Percentiles rank a stretch among this genome's conserved stretches.
phyloP scores from a whole-genome alignment of 1,140 invertebrate genomes.

The Ceratosolen solmsi region DNA sequence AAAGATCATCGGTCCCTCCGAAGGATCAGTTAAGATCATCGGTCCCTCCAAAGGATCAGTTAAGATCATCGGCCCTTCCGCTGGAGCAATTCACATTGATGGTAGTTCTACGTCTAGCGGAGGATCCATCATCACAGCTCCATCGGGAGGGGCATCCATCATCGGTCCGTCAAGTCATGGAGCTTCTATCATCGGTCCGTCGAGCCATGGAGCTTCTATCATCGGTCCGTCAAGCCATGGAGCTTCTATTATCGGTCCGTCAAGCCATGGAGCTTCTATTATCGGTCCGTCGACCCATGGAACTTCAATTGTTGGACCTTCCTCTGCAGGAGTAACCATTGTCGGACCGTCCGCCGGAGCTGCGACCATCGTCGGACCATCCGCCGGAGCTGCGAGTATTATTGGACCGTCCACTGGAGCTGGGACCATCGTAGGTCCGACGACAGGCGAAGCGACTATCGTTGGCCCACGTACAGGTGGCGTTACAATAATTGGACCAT shows the following conservation, averaged over 20 bases:
- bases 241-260: constrained; percentile 52
- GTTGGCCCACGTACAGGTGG: constrained; percentile 49
- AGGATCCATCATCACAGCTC: constrained; percentile 55
- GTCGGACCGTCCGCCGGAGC: constrained; percentile 9
- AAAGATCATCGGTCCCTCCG: constrained; percentile 51
- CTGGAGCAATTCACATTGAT: background rate
- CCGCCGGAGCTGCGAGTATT: constrained; percentile 37
- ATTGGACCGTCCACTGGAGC: constrained; percentile 50
- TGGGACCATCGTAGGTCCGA: constrained; percentile 48
- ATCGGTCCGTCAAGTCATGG: constrained; percentile 47
- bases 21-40: constrained; percentile 43
- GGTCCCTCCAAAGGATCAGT: constrained; percentile 50
- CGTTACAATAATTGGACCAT: constrained; percentile 52
- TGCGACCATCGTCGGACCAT: constrained; percentile 55
- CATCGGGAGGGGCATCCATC: constrained; percentile 40
- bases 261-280: constrained; percentile 41
- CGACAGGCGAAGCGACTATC: constrained; percentile 47
- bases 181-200: constrained; percentile 50
- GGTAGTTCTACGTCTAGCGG: constrained; percentile 18
- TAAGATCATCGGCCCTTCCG: constrained; percentile 47
- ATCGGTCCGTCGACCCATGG: constrained; percentile 25
- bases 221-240: constrained; percentile 46
- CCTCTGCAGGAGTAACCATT: constrained; percentile 24
- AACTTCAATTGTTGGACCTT: constrained; percentile 54
- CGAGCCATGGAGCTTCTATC: constrained; percentile 38